phyloP scores from a whole-genome alignment of 2,888 invertebrate species.

The Sminthurinus aureus region DNA sequence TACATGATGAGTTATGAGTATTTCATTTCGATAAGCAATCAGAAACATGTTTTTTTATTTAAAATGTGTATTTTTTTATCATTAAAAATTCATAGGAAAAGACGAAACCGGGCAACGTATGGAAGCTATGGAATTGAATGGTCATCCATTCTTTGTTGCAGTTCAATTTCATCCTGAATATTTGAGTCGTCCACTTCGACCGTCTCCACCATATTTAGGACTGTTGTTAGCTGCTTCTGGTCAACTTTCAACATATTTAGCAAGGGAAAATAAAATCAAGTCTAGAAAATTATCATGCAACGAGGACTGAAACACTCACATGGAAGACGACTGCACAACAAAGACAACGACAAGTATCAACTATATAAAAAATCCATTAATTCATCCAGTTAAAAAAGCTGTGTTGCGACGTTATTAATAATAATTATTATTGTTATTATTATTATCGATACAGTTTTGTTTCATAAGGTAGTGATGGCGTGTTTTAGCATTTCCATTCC shows the following conservation, averaged over 20 bases:
- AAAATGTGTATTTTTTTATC: no score
- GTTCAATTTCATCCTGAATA: constrained; percentile 99
- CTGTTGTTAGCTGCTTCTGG: constrained; percentile 88
- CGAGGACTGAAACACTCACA: neutral
- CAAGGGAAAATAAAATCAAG: constrained; percentile 58
- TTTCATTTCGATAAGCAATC: neutral
- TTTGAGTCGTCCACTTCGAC: constrained; percentile 85
- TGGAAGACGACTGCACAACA: neutral
- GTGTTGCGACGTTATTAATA: no score
- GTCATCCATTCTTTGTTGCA: constrained; percentile 91
- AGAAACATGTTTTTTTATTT: no score
- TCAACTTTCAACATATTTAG: constrained; percentile 76
- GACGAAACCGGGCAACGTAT: constrained; percentile 86
- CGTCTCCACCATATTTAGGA: constrained; percentile 95
- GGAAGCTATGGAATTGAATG: constrained; percentile 87
- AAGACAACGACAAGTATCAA: neutral
- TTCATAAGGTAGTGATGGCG: neutral
- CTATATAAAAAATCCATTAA: neutral
- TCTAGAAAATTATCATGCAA: constrained; percentile 4
- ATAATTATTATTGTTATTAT: no score
- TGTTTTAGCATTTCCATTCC: neutral
- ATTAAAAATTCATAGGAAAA: constrained; percentile 64
- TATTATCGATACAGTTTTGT: no score
- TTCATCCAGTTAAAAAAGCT: no score
- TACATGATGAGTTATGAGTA: neutral